A percentile compares a stretch with the other conserved stretches of the same genome.
These are phyloP conservation scores for Mythimna ferrago DNA, from an alignment of 2,888 invertebrate species.

Conservation along the genomic window DNA sequence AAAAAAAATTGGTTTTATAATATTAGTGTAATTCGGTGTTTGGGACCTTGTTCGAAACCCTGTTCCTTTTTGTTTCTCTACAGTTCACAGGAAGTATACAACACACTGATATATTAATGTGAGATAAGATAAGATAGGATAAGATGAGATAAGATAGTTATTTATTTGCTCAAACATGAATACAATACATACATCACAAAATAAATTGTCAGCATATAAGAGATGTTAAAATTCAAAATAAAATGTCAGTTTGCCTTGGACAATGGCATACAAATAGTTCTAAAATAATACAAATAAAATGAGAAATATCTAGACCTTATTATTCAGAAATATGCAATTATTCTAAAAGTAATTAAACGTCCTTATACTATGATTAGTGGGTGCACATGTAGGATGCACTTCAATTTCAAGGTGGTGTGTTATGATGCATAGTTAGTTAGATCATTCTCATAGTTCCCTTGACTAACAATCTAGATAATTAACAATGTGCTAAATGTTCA, in stretches of 20 bases:
- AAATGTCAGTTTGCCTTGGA: too few relatives aligned
- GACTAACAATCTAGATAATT: slow-evolving; percentile 30
- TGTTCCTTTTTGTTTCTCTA: background rate
- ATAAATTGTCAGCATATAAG: too few relatives aligned
- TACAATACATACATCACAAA: too few relatives aligned
- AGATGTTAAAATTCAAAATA: too few relatives aligned
- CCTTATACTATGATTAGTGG: slow-evolving; percentile 42
- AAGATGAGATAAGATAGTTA: too few relatives aligned
- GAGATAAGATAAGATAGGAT: too few relatives aligned
- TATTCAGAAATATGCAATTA: slow-evolving; percentile 6
- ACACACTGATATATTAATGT: background rate
- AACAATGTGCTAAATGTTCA: slow-evolving; percentile 20
- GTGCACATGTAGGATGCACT: slow-evolving; percentile 55
- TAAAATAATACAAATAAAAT: too few relatives aligned
- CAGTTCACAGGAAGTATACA: too few relatives aligned
- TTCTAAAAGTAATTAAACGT: slow-evolving; percentile 1
- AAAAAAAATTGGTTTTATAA: too few relatives aligned
- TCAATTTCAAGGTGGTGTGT: slow-evolving; percentile 33
- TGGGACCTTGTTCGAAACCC: background rate
- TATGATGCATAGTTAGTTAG: slow-evolving; percentile 29
- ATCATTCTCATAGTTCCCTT: slow-evolving; percentile 26
- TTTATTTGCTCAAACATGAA: too few relatives aligned
- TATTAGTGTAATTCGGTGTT: too few relatives aligned
- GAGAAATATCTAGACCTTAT: background rate
- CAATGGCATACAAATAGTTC: too few relatives aligned